Evolutionary conservation across 1,140 invertebrate species (phyloP).

Genomic region (Drosophila tropicalis): DNA sequence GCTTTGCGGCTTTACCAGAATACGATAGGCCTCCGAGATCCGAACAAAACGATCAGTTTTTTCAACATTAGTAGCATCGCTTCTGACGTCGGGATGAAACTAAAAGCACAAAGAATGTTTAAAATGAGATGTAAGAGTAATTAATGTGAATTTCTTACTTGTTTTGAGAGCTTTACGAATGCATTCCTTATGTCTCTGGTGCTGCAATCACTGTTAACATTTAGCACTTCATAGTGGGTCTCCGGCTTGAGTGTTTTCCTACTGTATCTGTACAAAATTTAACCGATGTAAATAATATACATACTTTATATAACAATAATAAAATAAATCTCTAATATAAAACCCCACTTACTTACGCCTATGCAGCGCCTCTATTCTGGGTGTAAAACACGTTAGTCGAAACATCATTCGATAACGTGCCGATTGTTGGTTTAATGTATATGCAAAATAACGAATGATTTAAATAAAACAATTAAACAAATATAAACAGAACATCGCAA

Average conservation of each 20-base stretch:
- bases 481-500: neutral
- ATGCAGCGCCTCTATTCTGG: conserved; percentile 1
- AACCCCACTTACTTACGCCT: conserved; percentile 54
- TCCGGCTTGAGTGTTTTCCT: conserved; percentile 40
- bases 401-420: conserved; percentile 33
- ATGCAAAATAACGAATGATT: neutral
- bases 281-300: conserved; percentile 16
- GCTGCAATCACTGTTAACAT: conserved; percentile 84
- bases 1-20: conserved; percentile 85
- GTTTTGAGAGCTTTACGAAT: conserved; percentile 85
- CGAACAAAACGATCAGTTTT: conserved; percentile 84
- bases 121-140: neutral
- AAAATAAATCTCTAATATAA: no score
- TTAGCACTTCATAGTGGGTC: conserved; percentile 85
- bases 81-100: conserved; percentile 87
- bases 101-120: conserved; percentile 15
- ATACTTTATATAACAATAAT: conserved; percentile 67
- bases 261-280: conserved; percentile 46
- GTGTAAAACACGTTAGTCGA: conserved; percentile 15
- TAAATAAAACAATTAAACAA: neutral
- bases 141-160: conserved; percentile 70
- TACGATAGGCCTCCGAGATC: conserved; percentile 87
- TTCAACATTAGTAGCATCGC: conserved; percentile 84
- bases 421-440: neutral
- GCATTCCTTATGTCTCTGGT: conserved; percentile 85